phyloP scores from a whole-genome alignment of 2,113 vertebrate species.

The Sialia sialis region DNA sequence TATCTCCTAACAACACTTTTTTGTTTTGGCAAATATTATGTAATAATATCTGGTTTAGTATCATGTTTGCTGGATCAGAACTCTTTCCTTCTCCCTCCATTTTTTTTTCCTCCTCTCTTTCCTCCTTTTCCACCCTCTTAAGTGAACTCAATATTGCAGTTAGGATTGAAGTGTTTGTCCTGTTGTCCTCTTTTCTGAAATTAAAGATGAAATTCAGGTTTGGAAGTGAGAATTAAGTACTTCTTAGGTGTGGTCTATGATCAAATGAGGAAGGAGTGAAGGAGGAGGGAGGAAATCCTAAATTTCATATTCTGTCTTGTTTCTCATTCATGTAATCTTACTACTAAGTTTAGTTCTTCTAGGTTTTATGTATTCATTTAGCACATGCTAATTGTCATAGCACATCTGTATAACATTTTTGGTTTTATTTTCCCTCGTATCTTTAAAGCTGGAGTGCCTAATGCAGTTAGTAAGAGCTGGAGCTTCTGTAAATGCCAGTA shows the following conservation, averaged over 20 bases:
- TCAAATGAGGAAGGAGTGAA: not conserved
- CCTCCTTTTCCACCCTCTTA: accelerated
- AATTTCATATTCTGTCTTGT: not conserved
- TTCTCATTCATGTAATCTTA: not conserved
- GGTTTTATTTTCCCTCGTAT: conserved; percentile 11
- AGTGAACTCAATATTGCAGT: not conserved
- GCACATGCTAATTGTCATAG: not conserved
- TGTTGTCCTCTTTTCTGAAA: not conserved
- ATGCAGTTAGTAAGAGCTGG: conserved; percentile 88
- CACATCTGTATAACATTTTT: not conserved
- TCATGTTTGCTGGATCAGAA: not conserved
- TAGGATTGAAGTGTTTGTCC: not conserved
- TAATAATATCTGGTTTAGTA: not conserved
- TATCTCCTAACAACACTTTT: not conserved
- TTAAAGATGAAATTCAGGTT: not conserved
- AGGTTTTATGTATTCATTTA: not conserved
- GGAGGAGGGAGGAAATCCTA: not conserved
- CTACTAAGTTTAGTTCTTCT: not conserved
- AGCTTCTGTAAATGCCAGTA: conserved; percentile 85
- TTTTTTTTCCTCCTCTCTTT: not conserved
- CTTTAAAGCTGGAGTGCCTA: conserved; percentile 89
- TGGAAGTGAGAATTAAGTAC: not conserved
- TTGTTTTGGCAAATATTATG: not conserved
- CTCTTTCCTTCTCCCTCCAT: accelerated
- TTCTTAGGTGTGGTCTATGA: not conserved